Evolutionary conservation across 2,113 vertebrate species (phyloP).

Genomic region (Oncorhynchus keta): DNA sequence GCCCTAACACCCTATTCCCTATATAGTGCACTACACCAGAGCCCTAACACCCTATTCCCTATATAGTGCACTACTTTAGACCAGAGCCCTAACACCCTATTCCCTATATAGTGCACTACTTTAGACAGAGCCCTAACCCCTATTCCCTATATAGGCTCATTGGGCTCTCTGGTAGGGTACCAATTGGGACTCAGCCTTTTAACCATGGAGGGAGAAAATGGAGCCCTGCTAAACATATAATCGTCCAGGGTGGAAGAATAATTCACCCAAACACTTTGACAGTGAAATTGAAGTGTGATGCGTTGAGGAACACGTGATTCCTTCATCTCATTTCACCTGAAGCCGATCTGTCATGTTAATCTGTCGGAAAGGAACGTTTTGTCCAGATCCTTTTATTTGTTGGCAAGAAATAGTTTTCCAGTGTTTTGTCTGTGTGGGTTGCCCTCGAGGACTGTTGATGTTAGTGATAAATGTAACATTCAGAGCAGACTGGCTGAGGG

Average conservation of each 20-base stretch:
- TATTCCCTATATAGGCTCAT: too few relatives aligned
- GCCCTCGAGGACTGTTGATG: constrained; percentile 20
- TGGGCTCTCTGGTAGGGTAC: too few relatives aligned
- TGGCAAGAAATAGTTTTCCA: constrained; percentile 24
- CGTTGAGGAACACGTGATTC: constrained; percentile 15
- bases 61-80: too few relatives aligned
- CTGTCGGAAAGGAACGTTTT: background rate
- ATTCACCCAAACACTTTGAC: constrained; percentile 9
- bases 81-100: too few relatives aligned
- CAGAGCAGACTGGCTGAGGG: background rate
- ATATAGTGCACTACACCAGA: too few relatives aligned
- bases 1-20: too few relatives aligned
- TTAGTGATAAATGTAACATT: constrained; percentile 39
- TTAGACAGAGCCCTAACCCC: too few relatives aligned
- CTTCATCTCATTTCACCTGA: constrained; percentile 30
- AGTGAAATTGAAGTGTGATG: constrained; percentile 21
- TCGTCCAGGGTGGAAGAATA: background rate
- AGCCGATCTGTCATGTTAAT: constrained; percentile 43
- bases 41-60: too few relatives aligned
- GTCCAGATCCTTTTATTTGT: too few relatives aligned
- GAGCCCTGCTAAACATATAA: background rate
- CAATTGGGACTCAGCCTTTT: too few relatives aligned
- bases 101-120: too few relatives aligned
- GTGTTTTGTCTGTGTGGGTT: constrained; percentile 14
- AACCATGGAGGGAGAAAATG: background rate